Base-by-base conservation (phyloP, 2,113 vertebrate species). In the Strix uralensis region DNA sequence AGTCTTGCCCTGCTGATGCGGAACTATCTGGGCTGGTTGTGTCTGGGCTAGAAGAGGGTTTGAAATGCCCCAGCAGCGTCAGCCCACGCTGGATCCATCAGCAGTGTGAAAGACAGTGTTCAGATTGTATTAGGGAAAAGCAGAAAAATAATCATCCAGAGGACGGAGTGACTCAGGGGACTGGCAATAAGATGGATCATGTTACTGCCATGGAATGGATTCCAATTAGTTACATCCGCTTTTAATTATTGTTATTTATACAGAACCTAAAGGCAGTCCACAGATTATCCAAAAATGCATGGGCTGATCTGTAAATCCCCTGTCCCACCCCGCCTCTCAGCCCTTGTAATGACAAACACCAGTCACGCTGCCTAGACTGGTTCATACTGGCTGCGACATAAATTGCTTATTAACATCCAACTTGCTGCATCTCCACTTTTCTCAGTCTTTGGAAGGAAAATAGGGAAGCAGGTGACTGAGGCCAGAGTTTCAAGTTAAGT, bases 161-260 rank as follows among this genome's bases (percentile, higher is more conserved):
- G 86, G 61, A 91, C 0, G 0, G 40, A 65, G 70, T 90, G 94
- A 95, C 91, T 96, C 87, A 87, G 81, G 91, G 89, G 73, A 87
- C 6, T 94, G 84, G 89, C 89, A 95, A 69, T 67, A 44, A 91
- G 70, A 85, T 65, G 87, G 87, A 92, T 96, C 70, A 8, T 44
- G 66, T 95, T 96, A 61, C 93, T 85, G 86, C 87, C 3, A 0
- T 72, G 91, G 87, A 91, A 59, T 69, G 66, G 78, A 54, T 82
- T 94, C 61, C 93, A 94, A 91, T 93, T 89, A 96, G 87, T 90
- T 94, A 40, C 87, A 92, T 92, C 93, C 93, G 1, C 89, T 95
- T 91, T 90, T 84, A 89, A 87, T 96, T 89, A 63, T 78, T 95
- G 40, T 81, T 91, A 81, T 95, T 96, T 92, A 65, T 65, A 69